Conservation (phyloP, 1,140 invertebrate species). For the Leptopilina clavipes region DNA sequence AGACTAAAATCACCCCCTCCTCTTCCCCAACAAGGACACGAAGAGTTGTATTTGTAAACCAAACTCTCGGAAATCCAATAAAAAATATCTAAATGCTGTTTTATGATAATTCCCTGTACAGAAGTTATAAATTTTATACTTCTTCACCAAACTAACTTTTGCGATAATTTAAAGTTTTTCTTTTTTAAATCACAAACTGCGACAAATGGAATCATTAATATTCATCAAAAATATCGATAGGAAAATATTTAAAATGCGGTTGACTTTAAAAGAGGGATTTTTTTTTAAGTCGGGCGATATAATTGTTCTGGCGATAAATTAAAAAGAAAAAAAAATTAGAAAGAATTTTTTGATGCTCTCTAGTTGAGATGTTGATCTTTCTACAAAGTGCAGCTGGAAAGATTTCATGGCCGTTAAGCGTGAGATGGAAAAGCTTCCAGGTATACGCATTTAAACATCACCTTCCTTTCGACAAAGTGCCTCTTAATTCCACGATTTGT, state of each 20-base stretch:
- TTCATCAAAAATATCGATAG: not conserved
- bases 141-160: not conserved
- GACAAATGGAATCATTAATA: not conserved
- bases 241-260: too few relatives aligned
- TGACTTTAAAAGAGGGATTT: too few relatives aligned
- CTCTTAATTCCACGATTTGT: slow-evolving; percentile 5
- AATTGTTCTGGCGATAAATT: slow-evolving; percentile 8
- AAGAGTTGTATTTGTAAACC: too few relatives aligned
- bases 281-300: too few relatives aligned
- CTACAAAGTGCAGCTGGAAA: slow-evolving; percentile 51
- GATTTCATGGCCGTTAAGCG: slow-evolving; percentile 54
- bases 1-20: too few relatives aligned
- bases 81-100: not conserved
- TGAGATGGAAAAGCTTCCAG: slow-evolving; percentile 50
- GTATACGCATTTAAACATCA: slow-evolving; percentile 33
- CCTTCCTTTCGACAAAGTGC: slow-evolving; percentile 5
- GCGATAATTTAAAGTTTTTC: not conserved
- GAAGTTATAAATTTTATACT: not conserved
- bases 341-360: slow-evolving; percentile 51
- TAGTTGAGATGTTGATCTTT: slow-evolving; percentile 51
- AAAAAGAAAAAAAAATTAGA: slow-evolving; percentile 31
- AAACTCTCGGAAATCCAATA: too few relatives aligned
- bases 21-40: too few relatives aligned
- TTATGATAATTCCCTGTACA: not conserved
- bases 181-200: not conserved